Evolutionary conservation across 2,888 invertebrate species (phyloP), one percentile per base, ranked within the genome.

Genomic region (Catonia carolina): DNA sequence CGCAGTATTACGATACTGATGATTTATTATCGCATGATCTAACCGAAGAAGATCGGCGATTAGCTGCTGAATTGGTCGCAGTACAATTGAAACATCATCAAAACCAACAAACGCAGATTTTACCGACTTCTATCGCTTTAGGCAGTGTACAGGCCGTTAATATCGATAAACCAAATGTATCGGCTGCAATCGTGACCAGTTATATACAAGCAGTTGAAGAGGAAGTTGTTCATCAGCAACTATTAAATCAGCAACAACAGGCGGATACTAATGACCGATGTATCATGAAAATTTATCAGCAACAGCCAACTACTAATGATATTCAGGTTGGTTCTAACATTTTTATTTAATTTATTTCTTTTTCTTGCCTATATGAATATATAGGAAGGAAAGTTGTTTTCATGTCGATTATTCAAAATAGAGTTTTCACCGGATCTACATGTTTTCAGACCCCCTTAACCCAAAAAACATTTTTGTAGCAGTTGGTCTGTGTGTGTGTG

Each of bases 11-110:
- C 59, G 61, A 67, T 31, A 65, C 66, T 14, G 65, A 67, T 53
- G 67, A 68, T 59, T 56, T 67, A 33, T 56, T 69, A 51, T 55
- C 67, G 18, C 64, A 66, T 61, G 75, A 76, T 63, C 69, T 78
- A 51, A 76, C 77, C 8, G 78, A 82, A 69, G 81, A 82, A 65
- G 81, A 81, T 65, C 71, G 80, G 52, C 76, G 78, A 68, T 69
- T 82, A 58, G 81, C 81, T 2, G 80, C 80, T 33, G 81, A 81
- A 20, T 69, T 82, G 52, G 81, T 81, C 15, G 80, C 80, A 7
- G 81, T 81, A 2, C 81, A 82, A 65, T 69, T 81, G 14, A 78
- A 77, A 54, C 80, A 80, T 54, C 80, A 80, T 59, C 79, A 79
- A 60, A 78, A 80, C 61, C 78, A 80, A 36, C 79, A 78, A 17